These are phyloP conservation scores for Pomatorhinus ruficollis DNA, from an alignment of 2,113 vertebrate genomes.

Conservation along the genomic window DNA sequence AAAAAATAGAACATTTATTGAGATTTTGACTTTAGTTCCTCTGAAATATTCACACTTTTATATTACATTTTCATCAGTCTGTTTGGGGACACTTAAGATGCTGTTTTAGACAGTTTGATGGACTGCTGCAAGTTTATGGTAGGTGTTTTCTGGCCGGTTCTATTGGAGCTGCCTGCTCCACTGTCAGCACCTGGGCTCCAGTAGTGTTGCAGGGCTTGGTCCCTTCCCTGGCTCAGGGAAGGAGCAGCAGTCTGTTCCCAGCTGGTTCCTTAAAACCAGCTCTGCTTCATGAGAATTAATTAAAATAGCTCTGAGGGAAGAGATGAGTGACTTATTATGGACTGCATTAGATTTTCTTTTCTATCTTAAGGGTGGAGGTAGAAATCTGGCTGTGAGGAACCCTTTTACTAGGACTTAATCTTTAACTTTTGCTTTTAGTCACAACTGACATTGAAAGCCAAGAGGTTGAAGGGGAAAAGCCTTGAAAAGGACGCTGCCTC, in stretches of 20 bases:
- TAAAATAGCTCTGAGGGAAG: not conserved
- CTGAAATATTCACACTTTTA: not conserved
- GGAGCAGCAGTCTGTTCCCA: not conserved
- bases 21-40: not conserved
- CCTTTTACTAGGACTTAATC: not conserved
- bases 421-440: not conserved
- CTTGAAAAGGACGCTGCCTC: not conserved
- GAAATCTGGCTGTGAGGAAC: not conserved
- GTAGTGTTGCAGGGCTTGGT: not conserved
- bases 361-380: not conserved
- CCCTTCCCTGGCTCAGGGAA: not conserved
- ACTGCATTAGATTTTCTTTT: not conserved
- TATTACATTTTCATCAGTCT: not conserved
- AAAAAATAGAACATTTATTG: not conserved
- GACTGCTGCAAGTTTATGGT: not conserved
- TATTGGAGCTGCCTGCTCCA: fast-evolving
- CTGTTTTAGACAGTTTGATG: not conserved
- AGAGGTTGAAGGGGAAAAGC: not conserved
- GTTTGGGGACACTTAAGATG: not conserved
- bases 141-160: not conserved
- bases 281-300: not conserved
- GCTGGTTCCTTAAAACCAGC: not conserved
- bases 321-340: not conserved
- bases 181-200: not conserved
- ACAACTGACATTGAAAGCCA: not conserved